phyloP scores from a whole-genome alignment of 2,888 invertebrate genomes.

The Amblyjoppa proteus region DNA sequence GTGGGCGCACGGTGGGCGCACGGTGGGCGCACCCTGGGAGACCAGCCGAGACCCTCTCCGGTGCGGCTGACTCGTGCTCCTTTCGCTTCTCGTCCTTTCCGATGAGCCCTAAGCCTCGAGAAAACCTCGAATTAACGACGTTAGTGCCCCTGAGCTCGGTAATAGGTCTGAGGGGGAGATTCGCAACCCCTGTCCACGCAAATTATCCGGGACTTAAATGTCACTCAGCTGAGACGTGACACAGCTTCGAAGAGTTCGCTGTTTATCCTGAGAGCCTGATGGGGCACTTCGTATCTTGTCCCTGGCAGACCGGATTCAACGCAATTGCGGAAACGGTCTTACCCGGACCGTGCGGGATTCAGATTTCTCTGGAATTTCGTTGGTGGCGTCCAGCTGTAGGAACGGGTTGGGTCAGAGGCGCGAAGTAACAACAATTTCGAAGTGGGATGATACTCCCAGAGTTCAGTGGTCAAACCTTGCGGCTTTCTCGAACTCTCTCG shows the following conservation, averaged over 20 bases:
- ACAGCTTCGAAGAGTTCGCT: not conserved
- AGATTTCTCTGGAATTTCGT: conserved; percentile 33
- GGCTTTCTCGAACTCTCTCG: conserved; percentile 34
- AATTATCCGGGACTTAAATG: not conserved
- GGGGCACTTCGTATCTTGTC: not conserved
- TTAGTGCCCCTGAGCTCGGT: conserved; percentile 75
- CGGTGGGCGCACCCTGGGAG: not conserved
- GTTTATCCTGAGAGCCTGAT: not conserved
- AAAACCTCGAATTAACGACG: conserved; percentile 79
- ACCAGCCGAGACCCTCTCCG: conserved; percentile 12
- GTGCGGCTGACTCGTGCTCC: conserved; percentile 44
- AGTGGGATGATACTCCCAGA: conserved; percentile 36
- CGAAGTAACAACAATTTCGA: conserved; percentile 32
- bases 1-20: not conserved
- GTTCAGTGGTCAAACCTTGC: conserved; percentile 19
- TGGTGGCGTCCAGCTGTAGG: not conserved
- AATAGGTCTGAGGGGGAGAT: conserved; percentile 76
- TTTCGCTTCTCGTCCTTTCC: conserved; percentile 37
- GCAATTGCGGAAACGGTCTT: not conserved
- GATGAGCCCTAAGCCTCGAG: conserved; percentile 57
- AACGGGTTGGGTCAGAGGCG: not conserved
- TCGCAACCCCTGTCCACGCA: not conserved
- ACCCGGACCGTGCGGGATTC: not conserved
- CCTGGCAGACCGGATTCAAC: not conserved
- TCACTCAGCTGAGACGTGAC: not conserved